Percentiles rank a stretch among this genome's conserved stretches.
These are phyloP conservation scores for Pavo muticus DNA, from an alignment of 2,113 vertebrate genomes.

Conservation along the genomic window DNA sequence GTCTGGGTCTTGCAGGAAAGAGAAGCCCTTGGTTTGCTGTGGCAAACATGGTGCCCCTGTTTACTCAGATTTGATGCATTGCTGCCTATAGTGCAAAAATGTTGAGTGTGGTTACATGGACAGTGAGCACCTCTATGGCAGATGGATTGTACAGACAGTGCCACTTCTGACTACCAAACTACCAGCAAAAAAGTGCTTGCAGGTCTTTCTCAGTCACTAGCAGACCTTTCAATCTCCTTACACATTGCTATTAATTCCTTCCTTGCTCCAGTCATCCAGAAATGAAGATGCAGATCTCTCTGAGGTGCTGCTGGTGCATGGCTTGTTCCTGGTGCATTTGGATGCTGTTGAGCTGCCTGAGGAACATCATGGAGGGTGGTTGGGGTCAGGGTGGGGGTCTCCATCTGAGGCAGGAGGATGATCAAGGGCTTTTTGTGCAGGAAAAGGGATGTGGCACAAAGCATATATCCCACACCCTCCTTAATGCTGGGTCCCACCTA, in stretches of 20 bases:
- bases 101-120: rapidly evolving
- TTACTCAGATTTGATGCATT: neutral
- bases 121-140: rapidly evolving
- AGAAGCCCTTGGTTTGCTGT: neutral
- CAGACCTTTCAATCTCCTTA: neutral
- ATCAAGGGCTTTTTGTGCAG: neutral
- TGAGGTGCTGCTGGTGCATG: neutral
- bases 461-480: neutral
- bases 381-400: neutral
- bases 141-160: neutral
- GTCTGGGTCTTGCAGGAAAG: neutral
- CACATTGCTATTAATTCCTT: neutral
- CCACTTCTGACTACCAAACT: neutral
- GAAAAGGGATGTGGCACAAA: neutral
- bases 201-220: neutral
- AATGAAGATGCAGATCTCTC: neutral
- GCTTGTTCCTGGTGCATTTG: neutral
- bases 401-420: rapidly evolving
- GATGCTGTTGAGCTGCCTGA: neutral
- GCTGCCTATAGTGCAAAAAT: neutral
- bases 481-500: neutral
- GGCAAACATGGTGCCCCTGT: neutral
- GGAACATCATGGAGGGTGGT: neutral
- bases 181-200: neutral
- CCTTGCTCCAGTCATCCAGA: neutral